Evolutionary conservation across 2,113 vertebrate species (phyloP).

Genomic region (Uropsilus gracilis): DNA sequence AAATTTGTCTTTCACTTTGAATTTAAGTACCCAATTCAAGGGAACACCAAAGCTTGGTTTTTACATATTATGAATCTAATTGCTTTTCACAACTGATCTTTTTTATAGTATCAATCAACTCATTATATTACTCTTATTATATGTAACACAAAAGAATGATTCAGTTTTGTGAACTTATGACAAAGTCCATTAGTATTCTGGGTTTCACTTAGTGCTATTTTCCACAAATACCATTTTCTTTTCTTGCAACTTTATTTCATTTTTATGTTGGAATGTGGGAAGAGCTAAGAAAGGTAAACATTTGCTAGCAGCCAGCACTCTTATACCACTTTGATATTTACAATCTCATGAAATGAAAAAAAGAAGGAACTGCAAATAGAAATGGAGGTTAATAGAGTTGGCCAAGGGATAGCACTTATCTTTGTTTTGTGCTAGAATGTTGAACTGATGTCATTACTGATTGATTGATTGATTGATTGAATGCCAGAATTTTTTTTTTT

Average conservation of each 20-base stretch:
- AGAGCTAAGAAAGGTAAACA: not conserved
- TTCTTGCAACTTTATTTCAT: not conserved
- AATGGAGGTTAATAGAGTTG: not conserved
- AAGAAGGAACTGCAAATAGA: not conserved
- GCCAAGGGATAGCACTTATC: not conserved
- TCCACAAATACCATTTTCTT: not conserved
- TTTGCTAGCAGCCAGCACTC: not conserved
- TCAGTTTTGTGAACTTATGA: not conserved
- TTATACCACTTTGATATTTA: not conserved
- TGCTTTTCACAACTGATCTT: not conserved
- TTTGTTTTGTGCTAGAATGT: not conserved
- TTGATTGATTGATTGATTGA: not conserved
- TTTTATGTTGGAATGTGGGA: not conserved
- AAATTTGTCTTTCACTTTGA: slow-evolving; percentile 17
- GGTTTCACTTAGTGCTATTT: not conserved
- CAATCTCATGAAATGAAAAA: not conserved
- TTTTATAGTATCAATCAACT: not conserved
- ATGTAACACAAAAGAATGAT: not conserved
- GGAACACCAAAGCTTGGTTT: not conserved
- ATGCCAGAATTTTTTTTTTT: too few relatives aligned
- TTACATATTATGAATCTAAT: not conserved
- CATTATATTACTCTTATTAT: not conserved
- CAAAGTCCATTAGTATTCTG: not conserved
- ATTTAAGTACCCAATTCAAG: slow-evolving; percentile 12
- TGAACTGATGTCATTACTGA: not conserved